Base-by-base conservation (phyloP, 2,113 vertebrate species). In the Phocoena phocoena region DNA sequence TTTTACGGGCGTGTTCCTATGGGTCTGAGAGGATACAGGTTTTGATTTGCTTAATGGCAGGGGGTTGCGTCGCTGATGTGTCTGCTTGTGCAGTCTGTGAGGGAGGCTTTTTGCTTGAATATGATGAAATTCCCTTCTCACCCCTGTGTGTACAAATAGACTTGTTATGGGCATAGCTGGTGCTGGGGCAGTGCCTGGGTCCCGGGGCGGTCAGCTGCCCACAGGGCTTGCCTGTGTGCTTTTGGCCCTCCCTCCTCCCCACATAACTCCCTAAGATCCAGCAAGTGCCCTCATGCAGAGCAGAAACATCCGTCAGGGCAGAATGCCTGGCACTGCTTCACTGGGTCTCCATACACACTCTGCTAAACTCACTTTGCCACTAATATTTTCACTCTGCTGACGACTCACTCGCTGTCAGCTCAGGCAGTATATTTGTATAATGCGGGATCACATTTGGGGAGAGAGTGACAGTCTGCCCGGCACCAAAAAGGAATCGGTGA, bases 401-500 rank as follows among this genome's bases (percentile, higher is more conserved):
- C 88, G 38, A 31, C 77, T 68, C 63, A 6, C 67, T 26, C 41
- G 94, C 76, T 68, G 25, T 38, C 84, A 25, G 93, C 95, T 82
- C 12, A 53, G 88, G 96, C 79, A 95, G 85, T 55, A 63, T 73
- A 50, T 47, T 80, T 65, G 76, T 96, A 41, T 77, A 73, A 86
- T 4, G 50, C 88, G 63, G 96, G 41, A 41, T 95, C 95, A n/a
- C 88, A 4, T 38, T 0, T 55, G 0, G 85, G 73, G 74, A 79
- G 47, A 76, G 68, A 93, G 79, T 60, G 94, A 93, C 96, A 85
- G 96, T 87, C 98, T 82, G 65, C 38, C 4, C 85, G 85, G 96
- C 63, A 73, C 90, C 84, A 47, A 65, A 96, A 53, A 47, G 76
- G 88, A 68, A 41, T 73, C 1, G 50, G 21, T 0, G 20, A 90